phyloP scores from a whole-genome alignment of 1,140 invertebrate genomes.

The Diploscapter pachys region DNA sequence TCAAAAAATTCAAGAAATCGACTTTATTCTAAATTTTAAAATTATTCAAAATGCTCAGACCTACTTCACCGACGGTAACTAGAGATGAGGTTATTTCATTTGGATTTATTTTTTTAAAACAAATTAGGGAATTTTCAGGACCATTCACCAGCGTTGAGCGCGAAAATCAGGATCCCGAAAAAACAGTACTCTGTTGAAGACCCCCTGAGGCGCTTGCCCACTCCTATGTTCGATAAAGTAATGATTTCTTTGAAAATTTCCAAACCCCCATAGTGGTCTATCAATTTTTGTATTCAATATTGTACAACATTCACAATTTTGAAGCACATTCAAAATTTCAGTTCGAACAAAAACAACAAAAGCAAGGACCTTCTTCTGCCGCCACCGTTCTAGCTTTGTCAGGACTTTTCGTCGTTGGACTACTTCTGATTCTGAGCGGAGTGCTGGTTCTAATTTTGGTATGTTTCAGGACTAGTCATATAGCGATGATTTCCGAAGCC shows the following conservation, averaged over 20 bases:
- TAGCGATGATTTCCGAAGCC: too few species aligned
- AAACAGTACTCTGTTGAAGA: slow-evolving; percentile 34
- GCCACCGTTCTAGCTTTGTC: slow-evolving; percentile 37
- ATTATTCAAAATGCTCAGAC: not conserved
- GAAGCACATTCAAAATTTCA: slow-evolving; percentile 8
- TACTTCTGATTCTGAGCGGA: slow-evolving; percentile 36
- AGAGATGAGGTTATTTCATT: not conserved
- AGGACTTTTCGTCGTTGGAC: slow-evolving; percentile 38
- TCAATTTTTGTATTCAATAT: not conserved
- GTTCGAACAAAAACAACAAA: slow-evolving; percentile 25
- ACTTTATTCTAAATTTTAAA: not conserved
- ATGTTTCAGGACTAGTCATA: not conserved
- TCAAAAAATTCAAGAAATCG: not conserved
- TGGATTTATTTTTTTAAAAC: not conserved
- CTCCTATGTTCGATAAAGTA: slow-evolving; percentile 37
- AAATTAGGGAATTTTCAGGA: slow-evolving; percentile 16
- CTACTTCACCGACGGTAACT: not conserved
- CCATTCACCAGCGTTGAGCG: slow-evolving; percentile 36
- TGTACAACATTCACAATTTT: not conserved
- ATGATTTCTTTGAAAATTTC: slow-evolving; percentile 6
- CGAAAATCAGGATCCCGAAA: slow-evolving; percentile 34
- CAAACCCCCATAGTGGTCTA: not conserved
- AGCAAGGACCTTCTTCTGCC: slow-evolving; percentile 35
- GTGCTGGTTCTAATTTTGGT: slow-evolving; percentile 37
- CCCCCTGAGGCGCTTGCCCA: slow-evolving; percentile 31